Conservation (phyloP, 2,113 vertebrate species). For the Copsychus sechellarum region DNA sequence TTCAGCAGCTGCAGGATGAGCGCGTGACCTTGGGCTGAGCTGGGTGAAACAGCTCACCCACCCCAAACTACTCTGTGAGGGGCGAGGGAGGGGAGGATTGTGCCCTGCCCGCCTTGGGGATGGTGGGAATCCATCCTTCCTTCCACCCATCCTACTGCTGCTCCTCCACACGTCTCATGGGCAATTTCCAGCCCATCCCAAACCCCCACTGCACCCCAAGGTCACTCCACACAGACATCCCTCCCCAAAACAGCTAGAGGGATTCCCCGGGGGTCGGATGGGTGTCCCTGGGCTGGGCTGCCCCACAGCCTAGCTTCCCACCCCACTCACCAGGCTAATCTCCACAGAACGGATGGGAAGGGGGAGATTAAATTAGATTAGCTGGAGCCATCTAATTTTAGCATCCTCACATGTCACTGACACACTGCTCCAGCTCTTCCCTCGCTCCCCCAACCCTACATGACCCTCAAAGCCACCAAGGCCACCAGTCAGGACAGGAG, state of each 20-base stretch:
- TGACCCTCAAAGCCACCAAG: background rate
- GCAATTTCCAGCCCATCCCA: background rate
- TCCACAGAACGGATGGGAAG: accelerated
- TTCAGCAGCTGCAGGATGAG: background rate
- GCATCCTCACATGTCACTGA: background rate
- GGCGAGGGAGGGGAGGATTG: background rate
- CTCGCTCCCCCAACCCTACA: accelerated
- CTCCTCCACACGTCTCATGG: accelerated
- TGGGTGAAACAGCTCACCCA: background rate
- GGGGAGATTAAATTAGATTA: conserved; percentile 40
- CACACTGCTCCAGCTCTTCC: background rate
- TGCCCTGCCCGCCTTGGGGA: background rate
- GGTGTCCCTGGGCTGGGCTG: background rate
- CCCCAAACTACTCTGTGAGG: accelerated
- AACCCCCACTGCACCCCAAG: background rate
- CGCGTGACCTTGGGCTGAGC: conserved; percentile 18
- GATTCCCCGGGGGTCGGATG: accelerated
- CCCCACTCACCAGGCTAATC: background rate
- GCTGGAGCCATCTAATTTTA: background rate
- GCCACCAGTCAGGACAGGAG: background rate
- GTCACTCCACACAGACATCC: background rate
- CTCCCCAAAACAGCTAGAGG: accelerated
- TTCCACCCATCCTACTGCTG: accelerated
- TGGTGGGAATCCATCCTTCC: background rate
- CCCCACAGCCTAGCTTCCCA: background rate